Base-by-base conservation (phyloP, 2,888 invertebrate species). In the Lepidocyrtoides sp. region DNA sequence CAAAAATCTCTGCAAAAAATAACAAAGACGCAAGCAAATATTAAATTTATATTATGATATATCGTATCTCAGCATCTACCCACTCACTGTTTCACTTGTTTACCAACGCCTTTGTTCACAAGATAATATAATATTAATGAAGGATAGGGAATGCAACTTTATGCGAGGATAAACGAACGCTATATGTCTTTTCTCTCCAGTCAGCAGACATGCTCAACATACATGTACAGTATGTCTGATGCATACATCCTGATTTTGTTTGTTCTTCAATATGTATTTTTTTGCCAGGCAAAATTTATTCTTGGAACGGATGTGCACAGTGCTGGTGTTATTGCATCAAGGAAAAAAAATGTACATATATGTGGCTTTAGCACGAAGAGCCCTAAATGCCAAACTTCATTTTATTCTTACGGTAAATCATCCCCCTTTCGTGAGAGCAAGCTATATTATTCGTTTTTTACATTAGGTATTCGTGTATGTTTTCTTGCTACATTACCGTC, bases 341-440 rank as follows among this genome's bases (percentile, higher is more conserved):
- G 72, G 44, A 63, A 44, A 20, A 41, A 20, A 20, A 44, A 8
- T 44, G 20, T 12, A 72, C 41, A 14, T 44, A n/a, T n/a, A n/a
- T n/a, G n/a, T n/a, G n/a, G 72, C 44, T 12, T 72, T 8, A 29
- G 17, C 77, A 54, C 77, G 77, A 36, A 77, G 17, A 54, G 77
- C 32, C 32, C 77, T 17, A 72, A 85, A 85, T 85, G 85, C 72
- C 85, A 85, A 75, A 57, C 75, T 72, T 75, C 57, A 75, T 85
- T 85, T 82, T 60, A 51, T 54, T 17, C 81, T 41, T n/a, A n/a
- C n/a, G 72, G 12, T 72, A 57, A 60, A 41, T 41, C 81, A 48
- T 63, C 36, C 44, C 85, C 17, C 23, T n/a, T 86, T 86, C 86
- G 60, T 86, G 86, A 75, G 26, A 86, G 36, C 57, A 63, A 12